Percentiles rank a stretch among this genome's conserved stretches.
phyloP scores from a whole-genome alignment of 2,888 invertebrate genomes.

The Odontocolon sp. region DNA sequence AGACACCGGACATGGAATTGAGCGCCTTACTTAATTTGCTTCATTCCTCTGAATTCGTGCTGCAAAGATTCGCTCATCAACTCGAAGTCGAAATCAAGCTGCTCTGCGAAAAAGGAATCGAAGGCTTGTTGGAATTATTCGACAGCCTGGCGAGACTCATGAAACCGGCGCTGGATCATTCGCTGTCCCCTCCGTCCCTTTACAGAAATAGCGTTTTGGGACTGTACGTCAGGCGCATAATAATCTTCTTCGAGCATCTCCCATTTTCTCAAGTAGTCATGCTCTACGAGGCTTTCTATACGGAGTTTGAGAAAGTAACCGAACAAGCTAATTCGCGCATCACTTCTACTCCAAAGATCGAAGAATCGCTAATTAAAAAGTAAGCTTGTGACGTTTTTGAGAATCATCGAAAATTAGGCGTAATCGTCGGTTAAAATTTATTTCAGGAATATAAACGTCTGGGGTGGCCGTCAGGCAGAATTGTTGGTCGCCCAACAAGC shows the following conservation, averaged over 20 bases:
- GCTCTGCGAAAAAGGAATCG: constrained; percentile 83
- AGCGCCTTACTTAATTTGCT: constrained; percentile 85
- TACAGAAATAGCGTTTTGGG: constrained; percentile 83
- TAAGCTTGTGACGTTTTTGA: neutral
- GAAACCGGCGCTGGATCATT: constrained; percentile 79
- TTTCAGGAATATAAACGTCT: constrained; percentile 84
- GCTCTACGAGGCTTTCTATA: constrained; percentile 87
- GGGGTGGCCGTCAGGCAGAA: constrained; percentile 95
- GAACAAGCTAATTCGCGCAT: constrained; percentile 3
- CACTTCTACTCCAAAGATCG: constrained; percentile 20
- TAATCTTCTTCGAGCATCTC: constrained; percentile 91
- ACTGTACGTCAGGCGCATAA: constrained; percentile 90
- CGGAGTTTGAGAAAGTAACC: constrained; percentile 81
- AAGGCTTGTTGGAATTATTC: constrained; percentile 84
- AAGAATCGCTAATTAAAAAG: constrained; percentile 52
- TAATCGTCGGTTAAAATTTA: neutral
- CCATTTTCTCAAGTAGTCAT: constrained; percentile 91
- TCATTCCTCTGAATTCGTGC: constrained; percentile 84
- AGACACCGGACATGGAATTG: constrained; percentile 90
- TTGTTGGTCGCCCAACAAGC: constrained; percentile 94
- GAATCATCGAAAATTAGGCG: too few species aligned
- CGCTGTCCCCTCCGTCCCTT: constrained; percentile 69
- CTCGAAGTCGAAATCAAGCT: constrained; percentile 84
- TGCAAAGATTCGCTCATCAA: constrained; percentile 83
- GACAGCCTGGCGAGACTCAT: constrained; percentile 86